Base-by-base conservation (phyloP, 2,888 invertebrate species). In the Meta bourneti region DNA sequence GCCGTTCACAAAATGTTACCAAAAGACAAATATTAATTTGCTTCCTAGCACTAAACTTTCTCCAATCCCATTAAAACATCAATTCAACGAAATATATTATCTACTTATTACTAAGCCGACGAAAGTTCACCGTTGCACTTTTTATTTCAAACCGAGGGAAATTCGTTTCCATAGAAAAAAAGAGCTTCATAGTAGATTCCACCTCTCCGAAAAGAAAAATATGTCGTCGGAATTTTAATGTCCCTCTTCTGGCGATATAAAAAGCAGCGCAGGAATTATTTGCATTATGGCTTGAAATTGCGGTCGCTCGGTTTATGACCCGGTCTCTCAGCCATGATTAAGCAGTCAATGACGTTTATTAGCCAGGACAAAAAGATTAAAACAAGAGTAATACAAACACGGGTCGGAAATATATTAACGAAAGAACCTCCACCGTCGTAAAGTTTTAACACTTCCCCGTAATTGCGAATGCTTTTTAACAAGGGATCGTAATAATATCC, bases 371-470 rank as follows among this genome's bases (percentile, higher is more conserved):
- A 6, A 52, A 19, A 77, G 51, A 77, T 77, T 52, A 77, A 77
- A 77, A 75, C 20, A 74, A 77, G 77, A 49, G 19, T n/a, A 77
- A 51, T 52, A 77, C 77, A 77, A 77, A 77, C 52, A 77, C 49
- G 77, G 52, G 49, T 52, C 77, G 51, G 52, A 77, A 77, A 77
- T 19, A 77, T 51, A 77, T 51, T 9, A n/a, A n/a, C 51, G 4
- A 34, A 77, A 49, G 16, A 8, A 9, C 51, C 13, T 11, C 51
- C 51, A n/a, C n/a, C 4, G 51, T 19, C 77, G 51, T 77, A 77
- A 77, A 77, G n/a, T 52, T 51, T 4, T 8, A 51, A 51, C 34
- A 34, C 34, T 34, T 34, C 34, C 34, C 34, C 34, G 34, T 34
- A 34, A 34, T 34, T 34, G 34, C 34, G 34, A 34, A 34, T 34